A percentile compares a stretch with the other conserved stretches of the same genome.
phyloP scores from a whole-genome alignment of 2,113 vertebrate genomes.

The Caranx melampygus region DNA sequence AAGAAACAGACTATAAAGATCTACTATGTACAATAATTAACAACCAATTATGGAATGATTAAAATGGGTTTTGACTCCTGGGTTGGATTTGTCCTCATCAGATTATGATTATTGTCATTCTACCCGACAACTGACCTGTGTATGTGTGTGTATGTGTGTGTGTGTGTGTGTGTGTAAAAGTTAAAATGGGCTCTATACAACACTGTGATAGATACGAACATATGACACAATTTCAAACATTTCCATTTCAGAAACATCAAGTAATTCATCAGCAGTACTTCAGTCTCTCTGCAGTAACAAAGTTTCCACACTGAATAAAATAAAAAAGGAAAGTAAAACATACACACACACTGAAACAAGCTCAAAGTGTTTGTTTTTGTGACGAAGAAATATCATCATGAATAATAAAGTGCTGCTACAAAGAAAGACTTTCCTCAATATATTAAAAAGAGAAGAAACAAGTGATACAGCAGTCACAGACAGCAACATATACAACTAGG shows the following conservation, averaged over 20 bases:
- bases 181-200: neutral
- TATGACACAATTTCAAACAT: conserved; percentile 24
- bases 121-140: neutral
- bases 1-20: conserved; percentile 23
- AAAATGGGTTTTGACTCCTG: neutral
- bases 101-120: conserved; percentile 11
- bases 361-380: conserved; percentile 11
- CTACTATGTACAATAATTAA: conserved; percentile 44
- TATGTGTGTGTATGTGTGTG: neutral
- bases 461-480: conserved; percentile 71
- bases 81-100: conserved; percentile 14
- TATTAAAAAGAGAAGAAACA: conserved; percentile 25
- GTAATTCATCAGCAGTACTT: conserved; percentile 60
- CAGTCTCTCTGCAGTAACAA: conserved; percentile 59
- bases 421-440: conserved; percentile 22
- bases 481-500: conserved; percentile 2
- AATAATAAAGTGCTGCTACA: conserved; percentile 78
- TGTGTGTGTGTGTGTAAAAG: neutral
- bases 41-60: conserved; percentile 63
- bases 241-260: conserved; percentile 45
- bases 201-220: conserved; percentile 30
- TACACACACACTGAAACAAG: neutral
- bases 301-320: conserved; percentile 25
- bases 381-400: conserved; percentile 39
- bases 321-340: neutral